Evolutionary conservation across 2,888 invertebrate species (phyloP).

Genomic region (Ichneumoninae sp.): DNA sequence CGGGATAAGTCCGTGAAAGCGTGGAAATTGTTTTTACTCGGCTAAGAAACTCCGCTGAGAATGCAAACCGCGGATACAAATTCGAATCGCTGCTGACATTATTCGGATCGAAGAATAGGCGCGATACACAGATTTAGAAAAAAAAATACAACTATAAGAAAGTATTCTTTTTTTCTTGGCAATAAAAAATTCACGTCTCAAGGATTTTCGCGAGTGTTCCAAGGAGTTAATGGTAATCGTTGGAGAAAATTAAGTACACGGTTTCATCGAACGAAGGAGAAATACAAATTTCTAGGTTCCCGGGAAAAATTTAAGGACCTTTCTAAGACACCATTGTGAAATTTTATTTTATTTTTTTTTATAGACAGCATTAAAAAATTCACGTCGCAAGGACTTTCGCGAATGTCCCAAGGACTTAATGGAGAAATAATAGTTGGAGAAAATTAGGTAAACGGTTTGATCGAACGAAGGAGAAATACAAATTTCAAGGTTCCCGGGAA

Average conservation of each 20-base stretch:
- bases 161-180: background rate
- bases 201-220: too few species aligned
- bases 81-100: background rate
- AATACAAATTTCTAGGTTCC: background rate
- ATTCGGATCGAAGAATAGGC: background rate
- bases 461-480: background rate
- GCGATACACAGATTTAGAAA: background rate
- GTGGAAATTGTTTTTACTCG: background rate
- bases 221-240: too few species aligned
- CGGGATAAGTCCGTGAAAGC: constrained; percentile 6
- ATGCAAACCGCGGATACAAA: background rate
- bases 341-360: too few species aligned
- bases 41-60: background rate
- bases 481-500: background rate
- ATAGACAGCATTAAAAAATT: too few species aligned
- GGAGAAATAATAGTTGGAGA: too few species aligned
- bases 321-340: too few species aligned
- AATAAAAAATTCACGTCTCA: too few species aligned
- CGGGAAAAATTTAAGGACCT: too few species aligned
- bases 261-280: too few species aligned
- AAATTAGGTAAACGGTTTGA: too few species aligned
- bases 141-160: background rate
- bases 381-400: too few species aligned
- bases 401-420: too few species aligned
- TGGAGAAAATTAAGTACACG: constrained; percentile 1